phyloP scores from a whole-genome alignment of 2,113 vertebrate species.

The Gobio gobio region DNA sequence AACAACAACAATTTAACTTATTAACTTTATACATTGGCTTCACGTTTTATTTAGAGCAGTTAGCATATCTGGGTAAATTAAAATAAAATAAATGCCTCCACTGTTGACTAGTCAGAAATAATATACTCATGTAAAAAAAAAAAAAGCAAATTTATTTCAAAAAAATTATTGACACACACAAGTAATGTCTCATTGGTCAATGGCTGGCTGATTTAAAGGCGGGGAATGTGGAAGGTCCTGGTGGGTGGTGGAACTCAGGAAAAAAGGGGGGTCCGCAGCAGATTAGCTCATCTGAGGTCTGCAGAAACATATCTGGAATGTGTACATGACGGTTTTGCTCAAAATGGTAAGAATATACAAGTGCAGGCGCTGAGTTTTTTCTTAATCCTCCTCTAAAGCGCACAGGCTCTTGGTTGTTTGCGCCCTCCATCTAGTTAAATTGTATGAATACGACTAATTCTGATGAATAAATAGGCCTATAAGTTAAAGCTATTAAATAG shows the following conservation, averaged over 20 bases:
- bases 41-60: no score
- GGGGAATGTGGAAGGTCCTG: conserved; percentile 50
- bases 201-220: conserved; percentile 52
- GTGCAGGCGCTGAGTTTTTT: conserved; percentile 6
- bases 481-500: no score
- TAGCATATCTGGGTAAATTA: no score
- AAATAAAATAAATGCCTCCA: no score
- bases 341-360: conserved; percentile 43
- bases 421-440: conserved; percentile 56
- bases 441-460: no score
- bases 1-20: no score
- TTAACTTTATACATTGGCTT: no score
- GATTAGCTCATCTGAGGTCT: conserved; percentile 47
- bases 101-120: no score
- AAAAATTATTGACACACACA: no score
- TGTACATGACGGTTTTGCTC: conserved; percentile 3
- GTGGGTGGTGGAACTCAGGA: conserved; percentile 45
- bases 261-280: not conserved
- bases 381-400: conserved; percentile 47
- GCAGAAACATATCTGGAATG: conserved; percentile 11
- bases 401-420: conserved; percentile 46
- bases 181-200: conserved; percentile 60
- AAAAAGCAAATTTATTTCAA: no score
- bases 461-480: no score
- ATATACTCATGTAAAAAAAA: no score